A percentile compares a stretch with the other conserved stretches of the same genome.
phyloP scores from a whole-genome alignment of 2,113 vertebrate genomes.

The Phoxinus phoxinus region DNA sequence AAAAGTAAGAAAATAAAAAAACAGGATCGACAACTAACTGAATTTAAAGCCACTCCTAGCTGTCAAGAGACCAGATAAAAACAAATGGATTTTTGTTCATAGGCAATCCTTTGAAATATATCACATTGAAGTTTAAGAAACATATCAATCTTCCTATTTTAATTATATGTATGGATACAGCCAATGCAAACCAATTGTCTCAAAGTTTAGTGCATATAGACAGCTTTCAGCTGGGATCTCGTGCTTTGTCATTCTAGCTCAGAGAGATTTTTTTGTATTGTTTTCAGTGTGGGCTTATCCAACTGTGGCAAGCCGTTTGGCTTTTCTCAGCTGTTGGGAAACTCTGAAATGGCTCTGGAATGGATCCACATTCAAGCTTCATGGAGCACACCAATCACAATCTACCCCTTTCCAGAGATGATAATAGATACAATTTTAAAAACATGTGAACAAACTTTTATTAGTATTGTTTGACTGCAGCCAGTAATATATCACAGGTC shows the following conservation, averaged over 20 bases:
- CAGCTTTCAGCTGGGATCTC: slow-evolving; percentile 74
- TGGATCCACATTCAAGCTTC: slow-evolving; percentile 56
- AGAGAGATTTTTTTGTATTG: slow-evolving; percentile 69
- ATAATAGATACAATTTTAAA: neutral
- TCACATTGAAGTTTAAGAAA: neutral
- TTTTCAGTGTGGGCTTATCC: slow-evolving; percentile 76
- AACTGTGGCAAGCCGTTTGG: slow-evolving; percentile 77
- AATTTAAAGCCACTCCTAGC: slow-evolving; percentile 20
- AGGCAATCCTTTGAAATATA: neutral
- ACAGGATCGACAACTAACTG: slow-evolving; percentile 50
- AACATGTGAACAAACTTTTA: neutral
- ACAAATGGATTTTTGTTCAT: neutral
- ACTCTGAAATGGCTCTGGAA: slow-evolving; percentile 70
- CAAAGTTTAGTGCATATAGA: slow-evolving; percentile 51
- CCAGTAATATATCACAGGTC: neutral
- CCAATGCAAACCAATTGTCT: slow-evolving; percentile 36
- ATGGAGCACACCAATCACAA: neutral
- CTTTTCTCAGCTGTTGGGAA: slow-evolving; percentile 65
- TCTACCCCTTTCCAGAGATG: neutral
- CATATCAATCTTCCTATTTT: neutral
- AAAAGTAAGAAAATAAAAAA: slow-evolving; percentile 51
- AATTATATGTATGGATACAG: slow-evolving; percentile 39
- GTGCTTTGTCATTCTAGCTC: slow-evolving; percentile 77
- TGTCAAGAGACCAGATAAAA: neutral
- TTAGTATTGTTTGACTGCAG: neutral